Base-by-base conservation (phyloP, 2,797 vertebrate genomes). In the Tragelaphus oryx region DNA sequence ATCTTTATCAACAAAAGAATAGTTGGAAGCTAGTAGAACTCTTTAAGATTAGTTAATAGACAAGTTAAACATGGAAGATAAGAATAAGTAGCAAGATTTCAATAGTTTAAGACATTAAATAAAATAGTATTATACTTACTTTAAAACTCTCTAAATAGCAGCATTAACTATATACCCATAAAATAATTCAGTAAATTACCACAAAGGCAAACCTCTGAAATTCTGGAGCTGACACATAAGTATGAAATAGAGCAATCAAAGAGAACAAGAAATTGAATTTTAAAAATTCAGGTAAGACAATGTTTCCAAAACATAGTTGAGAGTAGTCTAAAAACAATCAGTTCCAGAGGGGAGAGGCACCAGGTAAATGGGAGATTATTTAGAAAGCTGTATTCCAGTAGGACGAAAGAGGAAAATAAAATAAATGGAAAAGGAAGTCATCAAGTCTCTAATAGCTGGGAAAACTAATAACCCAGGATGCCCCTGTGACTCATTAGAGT, bases 361-460 rank as follows among this genome's bases (percentile, higher is more conserved):
- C 24, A 46, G 76, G 10, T 84, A 87, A 95, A 92, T 82, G 74
- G 57, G 91, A 96, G 90, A 91, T 92, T 93, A 59, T 87, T 94
- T 78, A 95, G 62, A 96, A 86, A 89, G 28, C 14, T 2, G 2
- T 88, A 90, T 96, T 93, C 96, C 54, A 62, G 89, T 18, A 95
- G 91, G 96, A 92, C 52, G 89, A 46, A 74, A 60, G 68, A 94
- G 52, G 89, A 87, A 97, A 93, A 95, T 89, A 96, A 97, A 97
- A 96, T 92, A 96, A 97, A 95, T 95, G 94, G 57, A 71, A 95
- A 93, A 95, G 96, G 97, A 96, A 97, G 90, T 90, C 93, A 97
- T 97, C 93, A 95, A 96, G 71, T 87, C 74, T 96, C 52, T 95
- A 97, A 95, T 97, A 96, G 96, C 87, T 76, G 12, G 10, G 46